phyloP scores from a whole-genome alignment of 2,113 vertebrate genomes.

The Mustela lutreola region DNA sequence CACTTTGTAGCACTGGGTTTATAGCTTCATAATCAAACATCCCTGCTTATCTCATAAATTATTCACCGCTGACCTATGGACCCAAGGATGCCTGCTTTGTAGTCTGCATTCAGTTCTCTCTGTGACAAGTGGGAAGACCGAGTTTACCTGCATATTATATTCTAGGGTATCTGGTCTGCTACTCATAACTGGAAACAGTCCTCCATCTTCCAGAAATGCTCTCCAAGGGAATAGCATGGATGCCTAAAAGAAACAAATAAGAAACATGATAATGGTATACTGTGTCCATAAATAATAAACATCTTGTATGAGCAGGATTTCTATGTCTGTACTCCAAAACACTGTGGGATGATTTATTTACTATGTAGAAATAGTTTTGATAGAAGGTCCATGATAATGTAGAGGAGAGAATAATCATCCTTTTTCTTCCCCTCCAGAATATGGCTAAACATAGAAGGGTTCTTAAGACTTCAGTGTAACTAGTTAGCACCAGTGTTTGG shows the following conservation, averaged over 20 bases:
- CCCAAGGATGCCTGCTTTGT: neutral
- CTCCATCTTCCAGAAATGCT: conserved; percentile 85
- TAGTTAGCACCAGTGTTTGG: neutral
- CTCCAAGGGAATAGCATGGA: conserved; percentile 88
- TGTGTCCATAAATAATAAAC: neutral
- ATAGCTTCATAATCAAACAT: conserved; percentile 9
- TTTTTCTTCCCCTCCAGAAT: conserved; percentile 3
- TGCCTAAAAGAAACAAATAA: conserved; percentile 81
- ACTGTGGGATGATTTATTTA: neutral
- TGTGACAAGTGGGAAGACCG: conserved; percentile 11
- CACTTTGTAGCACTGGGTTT: neutral
- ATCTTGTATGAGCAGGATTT: neutral
- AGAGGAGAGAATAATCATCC: neutral
- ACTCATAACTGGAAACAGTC: conserved; percentile 84
- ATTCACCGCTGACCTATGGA: neutral
- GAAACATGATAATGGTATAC: neutral
- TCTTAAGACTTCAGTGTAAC: neutral
- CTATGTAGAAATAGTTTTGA: neutral
- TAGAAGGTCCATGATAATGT: neutral
- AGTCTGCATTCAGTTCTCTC: neutral
- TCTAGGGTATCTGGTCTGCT: conserved; percentile 86
- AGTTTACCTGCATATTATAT: conserved; percentile 88
- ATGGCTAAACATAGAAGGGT: neutral
- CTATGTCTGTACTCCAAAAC: neutral
- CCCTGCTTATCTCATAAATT: neutral